Base-by-base conservation (phyloP, 2,797 vertebrate genomes). In the Petrocephalus sullivani region DNA sequence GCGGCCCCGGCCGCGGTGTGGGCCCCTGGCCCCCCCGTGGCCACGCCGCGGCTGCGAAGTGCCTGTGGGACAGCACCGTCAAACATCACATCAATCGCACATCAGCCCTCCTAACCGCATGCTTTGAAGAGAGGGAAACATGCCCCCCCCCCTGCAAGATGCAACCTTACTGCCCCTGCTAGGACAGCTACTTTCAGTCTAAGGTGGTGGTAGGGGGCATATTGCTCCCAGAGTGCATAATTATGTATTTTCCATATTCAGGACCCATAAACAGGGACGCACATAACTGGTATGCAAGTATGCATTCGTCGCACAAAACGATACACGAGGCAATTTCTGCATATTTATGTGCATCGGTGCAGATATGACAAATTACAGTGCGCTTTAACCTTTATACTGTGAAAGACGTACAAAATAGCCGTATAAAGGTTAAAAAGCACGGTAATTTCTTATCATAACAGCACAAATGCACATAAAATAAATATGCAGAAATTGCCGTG, bases 1-100 rank as follows among this genome's bases (percentile, higher is more conserved):
- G 85, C 96, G 96, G 90, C 98, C 98, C 87, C 98, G 93, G 86
- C 98, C 98, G 51, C 98, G 97, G 91, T 97, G 96, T 91, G 97
- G 97, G 86, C 97, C 95, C 3, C 97, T 95, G 1, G 95, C 95
- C 10, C 96, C 94, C 21, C 97, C 97, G 88, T 98, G 96, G 75
- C 97, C 96, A 8, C 97, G 96, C 84, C 98, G 97, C 86, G 91
- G 93, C 2, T 93, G 91, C 90, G 96, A 94, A 89, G 94, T 91
- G 7, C 96, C 95, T 90, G 89, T 94, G 94, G 86, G 87, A 21
- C 5, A 23, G 33, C 33, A n/a, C 37, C 41, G 1, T 78, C 37
- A 46, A 14, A 78, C 28, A 0, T 9, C 33, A 33, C 71, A n/a
- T 78, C 41, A 5, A 46, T 7, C 0, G 19, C 41, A 9, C 71